Evolutionary conservation across 2,888 invertebrate species (phyloP).

Genomic region (Pollenia amentaria): DNA sequence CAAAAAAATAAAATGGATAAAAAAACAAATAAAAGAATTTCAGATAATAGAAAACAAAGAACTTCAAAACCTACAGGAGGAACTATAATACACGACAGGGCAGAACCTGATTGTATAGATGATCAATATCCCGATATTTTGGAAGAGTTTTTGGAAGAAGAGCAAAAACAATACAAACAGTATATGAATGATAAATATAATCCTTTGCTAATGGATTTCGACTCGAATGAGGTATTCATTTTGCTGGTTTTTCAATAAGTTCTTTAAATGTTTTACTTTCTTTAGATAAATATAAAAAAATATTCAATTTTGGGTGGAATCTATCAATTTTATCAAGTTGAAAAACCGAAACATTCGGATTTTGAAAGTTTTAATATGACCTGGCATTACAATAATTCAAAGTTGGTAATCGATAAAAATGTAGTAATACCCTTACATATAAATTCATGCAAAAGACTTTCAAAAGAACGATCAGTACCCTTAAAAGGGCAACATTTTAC

Average conservation of each 20-base stretch:
- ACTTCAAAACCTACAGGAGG: constrained; percentile 43
- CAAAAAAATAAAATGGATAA: constrained; percentile 52
- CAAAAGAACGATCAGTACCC: not conserved
- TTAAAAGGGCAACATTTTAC: not conserved
- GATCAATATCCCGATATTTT: constrained; percentile 77
- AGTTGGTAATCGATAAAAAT: constrained; percentile 73
- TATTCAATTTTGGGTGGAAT: constrained; percentile 81
- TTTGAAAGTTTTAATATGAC: constrained; percentile 79
- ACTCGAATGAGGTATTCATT: constrained; percentile 76
- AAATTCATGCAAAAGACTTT: not conserved
- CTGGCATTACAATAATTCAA: constrained; percentile 77
- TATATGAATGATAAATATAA: constrained; percentile 76
- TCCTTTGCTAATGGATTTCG: constrained; percentile 76
- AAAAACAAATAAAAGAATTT: constrained; percentile 30
- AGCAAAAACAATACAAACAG: constrained; percentile 76
- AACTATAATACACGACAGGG: constrained; percentile 65
- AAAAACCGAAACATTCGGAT: constrained; percentile 77
- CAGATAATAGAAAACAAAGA: constrained; percentile 37
- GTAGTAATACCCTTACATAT: constrained; percentile 39
- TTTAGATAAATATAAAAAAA: constrained; percentile 81
- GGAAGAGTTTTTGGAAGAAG: constrained; percentile 76
- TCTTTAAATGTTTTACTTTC: not conserved
- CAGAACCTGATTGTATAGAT: constrained; percentile 75
- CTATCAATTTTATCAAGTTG: constrained; percentile 79
- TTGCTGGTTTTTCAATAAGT: not conserved